Evolutionary conservation across 2,113 vertebrate genomes (phyloP), one percentile per base, ranked within the genome.

Genomic region (Reinhardtius hippoglossoides): DNA sequence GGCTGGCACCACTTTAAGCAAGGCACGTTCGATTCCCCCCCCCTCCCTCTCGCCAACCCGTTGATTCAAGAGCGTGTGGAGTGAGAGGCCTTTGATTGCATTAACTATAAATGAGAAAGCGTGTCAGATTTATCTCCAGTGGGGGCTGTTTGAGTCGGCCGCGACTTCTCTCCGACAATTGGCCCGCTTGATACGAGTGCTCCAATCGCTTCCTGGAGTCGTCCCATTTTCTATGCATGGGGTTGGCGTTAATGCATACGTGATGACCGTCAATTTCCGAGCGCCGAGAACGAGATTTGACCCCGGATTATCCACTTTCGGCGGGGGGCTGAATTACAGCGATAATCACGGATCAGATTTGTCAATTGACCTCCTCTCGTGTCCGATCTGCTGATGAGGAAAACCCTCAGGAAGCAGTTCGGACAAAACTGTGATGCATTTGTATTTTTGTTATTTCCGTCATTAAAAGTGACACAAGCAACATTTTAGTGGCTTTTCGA

Each of bases 51-150:
- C 61, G 48, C 62, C 78, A 74, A 86, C 78, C 78, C 82, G 80
- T 82, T 90, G 89, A 88, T 91, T 85, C 42, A 74, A 86, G 84
- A 67, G 81, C 80, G 74, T 80, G 85, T 65, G 80, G 74, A 66
- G 63, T 71, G 79, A 78, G 78, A 66, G 80, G 57, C 83, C 80
- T 88, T 80, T 92, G 90, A 89, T 91, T 91, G 80, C 88, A 84
- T 89, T 91, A 87, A 82, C 59, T 50, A 82, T 76, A 80, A 84
- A 83, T 67, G 88, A 83, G 78, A 56, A 68, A 78, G 80, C 67
- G 80, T 14, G 64, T 71, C 69, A 76, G 72, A 86, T 92, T 80
- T 66, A 71, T 89, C 80, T 89, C 67, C 26, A 81, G 82, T 76
- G 84, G 9, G 20, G 3, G 5, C 50, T 3, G 40, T 81, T 81